phyloP scores from a whole-genome alignment of 2,888 invertebrate genomes.

The Microdon myrmicae region DNA sequence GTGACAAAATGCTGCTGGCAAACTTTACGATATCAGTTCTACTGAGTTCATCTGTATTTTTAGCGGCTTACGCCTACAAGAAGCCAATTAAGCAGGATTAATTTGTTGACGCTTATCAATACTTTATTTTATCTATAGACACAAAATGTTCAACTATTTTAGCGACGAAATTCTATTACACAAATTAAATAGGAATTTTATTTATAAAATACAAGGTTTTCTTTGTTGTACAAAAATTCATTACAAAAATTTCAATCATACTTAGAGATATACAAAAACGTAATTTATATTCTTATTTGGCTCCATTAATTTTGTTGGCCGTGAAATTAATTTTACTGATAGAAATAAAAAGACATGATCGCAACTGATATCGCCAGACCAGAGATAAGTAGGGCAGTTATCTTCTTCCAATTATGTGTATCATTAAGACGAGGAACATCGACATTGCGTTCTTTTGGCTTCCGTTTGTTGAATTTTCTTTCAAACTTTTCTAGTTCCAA shows the following conservation, averaged over 20 bases:
- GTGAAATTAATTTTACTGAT: slow-evolving; percentile 53
- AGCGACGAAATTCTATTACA: not conserved
- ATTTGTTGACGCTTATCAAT: too few species aligned
- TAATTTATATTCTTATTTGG: too few species aligned
- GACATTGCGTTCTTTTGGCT: slow-evolving; percentile 68
- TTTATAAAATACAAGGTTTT: too few species aligned
- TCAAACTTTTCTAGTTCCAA: slow-evolving; percentile 81
- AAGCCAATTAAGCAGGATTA: too few species aligned
- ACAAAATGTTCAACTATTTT: too few species aligned
- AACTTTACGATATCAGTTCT: slow-evolving; percentile 79
- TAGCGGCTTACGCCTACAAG: slow-evolving; percentile 77
- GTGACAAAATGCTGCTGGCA: slow-evolving; percentile 75
- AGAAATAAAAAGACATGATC: slow-evolving; percentile 58
- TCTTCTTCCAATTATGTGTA: slow-evolving; percentile 54
- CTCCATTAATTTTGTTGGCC: too few species aligned
- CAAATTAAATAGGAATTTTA: not conserved
- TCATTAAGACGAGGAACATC: slow-evolving; percentile 45
- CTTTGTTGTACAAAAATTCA: too few species aligned
- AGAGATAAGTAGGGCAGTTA: slow-evolving; percentile 53
- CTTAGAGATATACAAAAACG: too few species aligned
- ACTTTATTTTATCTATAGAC: too few species aligned
- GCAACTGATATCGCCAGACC: slow-evolving; percentile 54
- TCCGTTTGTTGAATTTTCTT: slow-evolving; percentile 79
- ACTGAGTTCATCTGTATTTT: slow-evolving; percentile 77
- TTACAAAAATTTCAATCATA: too few species aligned